These are phyloP conservation scores for Macrochelys suwanniensis DNA, from an alignment of 2,797 vertebrate species.

Conservation along the genomic window DNA sequence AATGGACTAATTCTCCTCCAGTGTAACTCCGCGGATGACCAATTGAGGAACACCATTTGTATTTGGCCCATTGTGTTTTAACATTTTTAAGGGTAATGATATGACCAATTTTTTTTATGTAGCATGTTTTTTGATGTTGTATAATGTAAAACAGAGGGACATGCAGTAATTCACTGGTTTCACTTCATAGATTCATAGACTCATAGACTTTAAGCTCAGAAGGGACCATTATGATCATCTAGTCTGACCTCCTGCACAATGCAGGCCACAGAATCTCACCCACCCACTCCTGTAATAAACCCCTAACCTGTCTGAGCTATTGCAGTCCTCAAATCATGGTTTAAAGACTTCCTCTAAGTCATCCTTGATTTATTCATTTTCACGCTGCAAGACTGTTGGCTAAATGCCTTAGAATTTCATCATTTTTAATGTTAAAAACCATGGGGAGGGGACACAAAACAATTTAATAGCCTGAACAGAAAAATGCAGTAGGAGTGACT, in stretches of 20 bases:
- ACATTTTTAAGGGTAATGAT: neutral
- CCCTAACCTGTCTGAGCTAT: no score
- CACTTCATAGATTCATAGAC: neutral
- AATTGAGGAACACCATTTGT: neutral
- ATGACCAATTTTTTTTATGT: neutral
- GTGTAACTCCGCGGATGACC: neutral
- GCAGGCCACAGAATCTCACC: no score
- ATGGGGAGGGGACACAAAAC: neutral
- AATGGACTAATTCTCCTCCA: neutral
- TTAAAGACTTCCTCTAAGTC: neutral
- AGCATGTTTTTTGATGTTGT: neutral
- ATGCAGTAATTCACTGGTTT: neutral
- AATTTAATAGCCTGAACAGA: neutral
- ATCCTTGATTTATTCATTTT: neutral
- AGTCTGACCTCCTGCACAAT: no score
- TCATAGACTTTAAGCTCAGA: no score
- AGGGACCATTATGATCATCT: no score
- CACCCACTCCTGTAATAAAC: no score
- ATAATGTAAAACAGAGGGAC: neutral
- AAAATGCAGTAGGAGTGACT: neutral
- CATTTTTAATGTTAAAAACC: neutral
- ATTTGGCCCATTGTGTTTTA: neutral
- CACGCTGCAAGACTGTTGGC: neutral
- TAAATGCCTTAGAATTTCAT: neutral
- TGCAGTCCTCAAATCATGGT: no score